Base-by-base conservation (phyloP, 1,140 invertebrate species). In the Agrilus planipennis region DNA sequence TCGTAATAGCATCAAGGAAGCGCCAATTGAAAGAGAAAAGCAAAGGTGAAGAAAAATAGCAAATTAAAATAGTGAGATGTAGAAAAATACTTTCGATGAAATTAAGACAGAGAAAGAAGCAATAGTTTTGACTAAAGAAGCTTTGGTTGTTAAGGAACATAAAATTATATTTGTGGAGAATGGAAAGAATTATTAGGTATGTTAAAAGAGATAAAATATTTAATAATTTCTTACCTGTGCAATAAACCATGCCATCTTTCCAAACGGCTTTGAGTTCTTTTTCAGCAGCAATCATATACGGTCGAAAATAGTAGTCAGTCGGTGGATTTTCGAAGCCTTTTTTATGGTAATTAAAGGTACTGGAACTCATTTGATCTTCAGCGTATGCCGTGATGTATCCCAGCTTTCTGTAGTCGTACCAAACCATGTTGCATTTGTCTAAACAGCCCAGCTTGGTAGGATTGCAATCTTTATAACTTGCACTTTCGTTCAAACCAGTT, bases 241-340 rank as follows among this genome's bases (percentile, higher is more conserved):
- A 70, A 47, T 76, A 64, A 45, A 60, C 52, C 14, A 44, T 34
- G 22, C 52, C 43, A 21, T 65, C 63, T 18, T 64, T 52, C 2
- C 48, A 38, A 11, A 51, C 53, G 2, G 45, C 42, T 44, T 62
- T 65, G 0, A 77, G 58, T n/a, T 68, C 16, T 15, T 4, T 67
- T 54, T 76, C 74, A 2, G 69, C 66, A 6, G 71, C 73, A 14
- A 73, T 43, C 48, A 79, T 73, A 49, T 81, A 78, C 0, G 81
- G 75, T 16, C 77, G 55, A 11, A 79, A 60, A 44, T 88, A 88
- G 52, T 83, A 86, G 52, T 88, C 77, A 0, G 79, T 80, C 0
- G 84, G 84, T 9, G 68, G 63, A 6, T 74, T 64, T 25, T 70
- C 56, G 51, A 84, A 84, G 0, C 80, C 80, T 30, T 51, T 53